A percentile compares a stretch with the other conserved stretches of the same genome.
These are phyloP conservation scores for Carapus acus DNA, from an alignment of 2,797 vertebrate genomes.

Conservation along the genomic window DNA sequence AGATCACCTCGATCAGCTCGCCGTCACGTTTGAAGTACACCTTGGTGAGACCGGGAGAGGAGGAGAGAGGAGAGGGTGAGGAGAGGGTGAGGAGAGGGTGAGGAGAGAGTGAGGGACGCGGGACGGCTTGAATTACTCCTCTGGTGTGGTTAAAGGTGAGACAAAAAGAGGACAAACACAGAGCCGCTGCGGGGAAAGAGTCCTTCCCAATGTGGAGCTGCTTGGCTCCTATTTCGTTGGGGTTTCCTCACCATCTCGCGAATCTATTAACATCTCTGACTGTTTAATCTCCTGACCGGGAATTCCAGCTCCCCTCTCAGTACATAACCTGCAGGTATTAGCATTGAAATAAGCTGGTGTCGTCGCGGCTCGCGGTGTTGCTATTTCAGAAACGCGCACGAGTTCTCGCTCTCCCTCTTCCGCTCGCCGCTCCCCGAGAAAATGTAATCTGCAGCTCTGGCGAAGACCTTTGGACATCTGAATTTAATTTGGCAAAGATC, in stretches of 20 bases:
- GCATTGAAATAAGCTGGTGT: slow-evolving; percentile 46
- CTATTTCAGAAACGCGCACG: slow-evolving; percentile 29
- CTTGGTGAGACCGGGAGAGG: slow-evolving; percentile 53
- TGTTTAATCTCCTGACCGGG: slow-evolving; percentile 52
- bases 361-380: slow-evolving; percentile 32
- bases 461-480: slow-evolving; percentile 43
- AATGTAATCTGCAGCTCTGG: slow-evolving; percentile 34
- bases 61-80: background rate
- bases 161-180: slow-evolving; percentile 9
- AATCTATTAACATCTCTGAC: slow-evolving; percentile 53
- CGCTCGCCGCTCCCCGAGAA: slow-evolving; percentile 13
- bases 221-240: slow-evolving; percentile 28
- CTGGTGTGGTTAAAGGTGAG: background rate
- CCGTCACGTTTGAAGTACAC: slow-evolving; percentile 96
- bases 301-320: slow-evolving; percentile 52
- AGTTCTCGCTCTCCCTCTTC: too few species aligned
- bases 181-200: background rate
- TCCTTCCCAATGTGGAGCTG: background rate
- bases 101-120: background rate
- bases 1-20: slow-evolving; percentile 87
- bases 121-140: slow-evolving; percentile 5
- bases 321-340: slow-evolving; percentile 60
- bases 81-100: background rate
- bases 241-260: slow-evolving; percentile 41
- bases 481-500: slow-evolving; percentile 59